These are phyloP conservation scores for Lanistes nyassanus DNA, from an alignment of 1,140 invertebrate species.

Conservation along the genomic window DNA sequence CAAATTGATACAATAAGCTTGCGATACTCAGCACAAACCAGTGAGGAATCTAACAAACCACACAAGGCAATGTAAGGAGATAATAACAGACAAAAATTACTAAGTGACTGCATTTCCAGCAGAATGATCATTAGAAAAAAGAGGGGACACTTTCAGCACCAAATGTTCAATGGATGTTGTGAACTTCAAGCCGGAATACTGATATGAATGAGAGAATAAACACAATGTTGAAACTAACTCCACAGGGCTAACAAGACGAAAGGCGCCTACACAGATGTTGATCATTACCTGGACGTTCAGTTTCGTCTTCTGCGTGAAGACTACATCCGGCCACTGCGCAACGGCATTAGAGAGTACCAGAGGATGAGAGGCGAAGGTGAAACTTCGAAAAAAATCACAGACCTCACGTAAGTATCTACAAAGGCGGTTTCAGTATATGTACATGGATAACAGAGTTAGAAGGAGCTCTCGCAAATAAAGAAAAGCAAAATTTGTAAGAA, in stretches of 20 bases:
- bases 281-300: slow-evolving; percentile 83
- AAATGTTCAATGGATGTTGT: too few species aligned
- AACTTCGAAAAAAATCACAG: slow-evolving; percentile 15
- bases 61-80: too few species aligned
- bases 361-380: neutral
- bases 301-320: slow-evolving; percentile 82
- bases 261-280: slow-evolving; percentile 70
- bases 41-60: too few species aligned
- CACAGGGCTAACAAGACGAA: slow-evolving; percentile 71
- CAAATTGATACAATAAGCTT: too few species aligned
- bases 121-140: too few species aligned
- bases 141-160: too few species aligned
- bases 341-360: slow-evolving; percentile 57
- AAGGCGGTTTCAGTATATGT: neutral
- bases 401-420: slow-evolving; percentile 24
- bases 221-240: slow-evolving; percentile 53
- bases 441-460: neutral
- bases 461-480: neutral
- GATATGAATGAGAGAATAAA: slow-evolving; percentile 32
- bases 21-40: too few species aligned
- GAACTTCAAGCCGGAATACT: too few species aligned
- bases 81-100: too few species aligned
- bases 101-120: too few species aligned
- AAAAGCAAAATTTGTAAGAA: neutral
- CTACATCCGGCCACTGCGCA: slow-evolving; percentile 63